Conservation (phyloP, 2,888 invertebrate species). For the Amphimallon solstitiale region DNA sequence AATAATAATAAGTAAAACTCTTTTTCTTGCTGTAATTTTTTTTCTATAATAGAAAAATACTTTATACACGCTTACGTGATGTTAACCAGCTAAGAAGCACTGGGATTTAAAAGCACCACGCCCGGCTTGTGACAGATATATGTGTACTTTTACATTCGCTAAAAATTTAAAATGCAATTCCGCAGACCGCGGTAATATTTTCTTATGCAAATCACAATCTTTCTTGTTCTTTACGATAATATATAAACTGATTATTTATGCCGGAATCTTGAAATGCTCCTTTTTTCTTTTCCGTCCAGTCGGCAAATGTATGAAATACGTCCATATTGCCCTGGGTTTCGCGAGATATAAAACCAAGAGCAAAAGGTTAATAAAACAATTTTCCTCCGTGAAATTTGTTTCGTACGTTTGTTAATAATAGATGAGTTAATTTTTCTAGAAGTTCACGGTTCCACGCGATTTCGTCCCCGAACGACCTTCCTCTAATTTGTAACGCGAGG, state of each 20-base stretch:
- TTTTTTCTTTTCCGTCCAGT: constrained; percentile 41
- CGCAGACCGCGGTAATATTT: constrained; percentile 48
- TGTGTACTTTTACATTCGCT: constrained; percentile 22
- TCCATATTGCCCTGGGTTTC: constrained; percentile 38
- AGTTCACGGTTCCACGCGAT: constrained; percentile 40
- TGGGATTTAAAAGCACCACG: neutral
- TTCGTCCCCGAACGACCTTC: constrained; percentile 22
- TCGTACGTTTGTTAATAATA: constrained; percentile 45
- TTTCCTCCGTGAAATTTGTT: constrained; percentile 50
- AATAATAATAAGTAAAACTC: too few species aligned
- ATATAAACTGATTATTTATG: constrained; percentile 57
- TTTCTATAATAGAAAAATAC: too few species aligned
- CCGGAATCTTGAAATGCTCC: constrained; percentile 46
- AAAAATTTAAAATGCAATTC: constrained; percentile 49
- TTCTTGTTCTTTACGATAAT: constrained; percentile 53
- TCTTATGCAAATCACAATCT: constrained; percentile 52
- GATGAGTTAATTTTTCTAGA: constrained; percentile 50
- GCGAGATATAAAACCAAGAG: constrained; percentile 42
- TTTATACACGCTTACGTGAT: too few species aligned
- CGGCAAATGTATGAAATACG: constrained; percentile 52
- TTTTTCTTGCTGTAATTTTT: too few species aligned
- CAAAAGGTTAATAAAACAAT: constrained; percentile 57
- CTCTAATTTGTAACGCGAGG: constrained; percentile 61
- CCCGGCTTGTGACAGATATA: constrained; percentile 11
- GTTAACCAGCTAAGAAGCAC: neutral